Base-by-base conservation (phyloP, 2,797 vertebrate genomes). In the Lophotriccus pileatus region DNA sequence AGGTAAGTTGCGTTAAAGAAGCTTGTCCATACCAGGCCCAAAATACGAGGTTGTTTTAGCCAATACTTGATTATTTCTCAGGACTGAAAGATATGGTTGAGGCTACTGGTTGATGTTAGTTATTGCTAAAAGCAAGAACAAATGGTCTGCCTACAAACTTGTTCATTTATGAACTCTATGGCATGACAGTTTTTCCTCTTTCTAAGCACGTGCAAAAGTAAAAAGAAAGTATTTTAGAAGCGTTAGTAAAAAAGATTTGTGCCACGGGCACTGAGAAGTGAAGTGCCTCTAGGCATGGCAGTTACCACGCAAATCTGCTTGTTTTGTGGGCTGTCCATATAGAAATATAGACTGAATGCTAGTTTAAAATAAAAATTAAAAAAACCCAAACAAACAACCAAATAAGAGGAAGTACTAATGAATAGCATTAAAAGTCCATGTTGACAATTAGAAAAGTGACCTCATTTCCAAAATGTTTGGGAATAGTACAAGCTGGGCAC, bases 211-310 rank as follows among this genome's bases (percentile, higher is more conserved):
- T 66, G 39, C 21, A 55, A 27, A 79, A 76, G 10, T 50, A 10
- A 56, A 77, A 18, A 49, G 10, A 37, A 41, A 39, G 5, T 15
- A 30, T 63, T 88, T 66, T 4, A 46, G 66, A 76, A 50, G 22
- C 15, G 13, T 60, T 39, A 41, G 6, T 74, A 18, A 60, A 77
- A 79, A 63, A 44, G 8, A 25, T 67, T 2, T 10, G 19, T 55
- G 16, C 24, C 10, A 0, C 49, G 47, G 56, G 14, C 21, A 34
- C 12, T 73, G 37, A 60, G 56, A 67, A 67, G 6, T n/a, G 24
- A 2, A 47, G 10, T 56, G 21, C 56, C 4, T 1, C 46, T 68
- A 7, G 24, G 4, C 16, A 10, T 28, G 10, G 17, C 2, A 2
- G 23, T 28, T 60, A 50, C 27, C 6, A 6, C 9, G 18, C 16